Base-by-base conservation (phyloP, 2,797 vertebrate species). In the Todus mexicanus region DNA sequence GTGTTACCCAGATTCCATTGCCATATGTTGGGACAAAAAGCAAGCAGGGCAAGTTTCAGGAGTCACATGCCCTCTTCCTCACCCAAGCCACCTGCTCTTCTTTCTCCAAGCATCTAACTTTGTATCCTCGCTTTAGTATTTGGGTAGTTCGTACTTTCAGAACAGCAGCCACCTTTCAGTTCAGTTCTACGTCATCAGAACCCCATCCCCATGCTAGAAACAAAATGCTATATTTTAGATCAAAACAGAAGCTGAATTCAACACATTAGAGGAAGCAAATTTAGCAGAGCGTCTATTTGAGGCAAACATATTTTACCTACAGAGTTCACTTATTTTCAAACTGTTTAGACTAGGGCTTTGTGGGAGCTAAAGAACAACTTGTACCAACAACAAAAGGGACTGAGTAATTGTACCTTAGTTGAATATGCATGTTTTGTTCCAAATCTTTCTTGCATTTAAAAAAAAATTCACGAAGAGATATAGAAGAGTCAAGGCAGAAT, bases 71-170 rank as follows among this genome's bases (percentile, higher is more conserved):
- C 33, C 29, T 20, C 35, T 16, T 38, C 57, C 61, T 82, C 74
- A 84, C 56, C 12, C 33, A 43, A 79, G 19, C 60, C 93, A 95
- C 90, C 90, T 89, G 90, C 86, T 89, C 64, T 18, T 60, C 66
- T 21, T 84, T 79, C 25, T 56, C 74, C 51, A 57, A 56, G 37
- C 86, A 90, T 26, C n/a, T 25, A 40, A 53, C 35, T 54, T 43
- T 18, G 15, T 51, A 73, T 48, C 8, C 45, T 76, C 38, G 11
- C 43, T 79, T 84, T 15, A 84, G 43, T 26, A 43, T 22, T 68
- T 27, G 20, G 40, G 59, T 47, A 72, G 83, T 26, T 86, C 57
- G 45, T 11, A 14, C 56, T 70, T 75, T 70, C 59, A 38, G 66
- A 86, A 38, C 59, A 78, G 66, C 80, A 88, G 73, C 10, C 27